Conservation (phyloP, 2,797 vertebrate species). For the Serranus cabrilla region DNA sequence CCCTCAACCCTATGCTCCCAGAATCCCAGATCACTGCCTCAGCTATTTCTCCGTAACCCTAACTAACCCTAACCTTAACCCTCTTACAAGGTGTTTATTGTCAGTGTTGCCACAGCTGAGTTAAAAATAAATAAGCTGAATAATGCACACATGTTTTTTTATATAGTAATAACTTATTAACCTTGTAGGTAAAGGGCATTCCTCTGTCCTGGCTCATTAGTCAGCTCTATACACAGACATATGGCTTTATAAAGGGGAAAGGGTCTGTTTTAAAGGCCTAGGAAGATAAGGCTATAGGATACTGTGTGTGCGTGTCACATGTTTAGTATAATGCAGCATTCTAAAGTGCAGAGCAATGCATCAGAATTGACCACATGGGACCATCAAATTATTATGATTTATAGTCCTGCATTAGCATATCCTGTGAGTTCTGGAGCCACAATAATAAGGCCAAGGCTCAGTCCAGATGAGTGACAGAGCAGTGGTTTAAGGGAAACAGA, state of each 20-base stretch:
- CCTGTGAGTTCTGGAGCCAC: slow-evolving; percentile 22
- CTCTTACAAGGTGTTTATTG: slow-evolving; percentile 64
- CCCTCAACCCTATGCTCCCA: too few relatives aligned
- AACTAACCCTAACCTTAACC: too few relatives aligned
- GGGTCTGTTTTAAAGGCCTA: slow-evolving; percentile 36
- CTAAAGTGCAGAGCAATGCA: slow-evolving; percentile 52
- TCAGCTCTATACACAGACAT: slow-evolving; percentile 55
- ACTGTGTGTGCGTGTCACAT: slow-evolving; percentile 19
- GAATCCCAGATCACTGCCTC: too few relatives aligned
- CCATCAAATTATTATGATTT: slow-evolving; percentile 66
- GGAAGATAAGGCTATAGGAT: slow-evolving; percentile 43
- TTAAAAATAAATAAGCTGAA: slow-evolving; percentile 39
- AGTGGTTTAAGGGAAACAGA: slow-evolving; percentile 25
- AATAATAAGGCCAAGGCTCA: slow-evolving; percentile 13
- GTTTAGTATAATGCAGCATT: slow-evolving; percentile 60
- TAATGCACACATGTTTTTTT: slow-evolving; percentile 67
- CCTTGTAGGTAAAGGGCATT: slow-evolving; percentile 79
- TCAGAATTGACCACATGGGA: slow-evolving; percentile 52
- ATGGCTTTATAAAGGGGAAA: slow-evolving; percentile 58
- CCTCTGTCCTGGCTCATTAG: slow-evolving; percentile 80
- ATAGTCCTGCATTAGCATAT: slow-evolving; percentile 46
- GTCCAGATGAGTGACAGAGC: slow-evolving; percentile 33
- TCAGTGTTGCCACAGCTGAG: slow-evolving; percentile 48
- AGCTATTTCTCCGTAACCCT: too few relatives aligned
- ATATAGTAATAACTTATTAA: slow-evolving; percentile 84